A percentile compares a stretch with the other conserved stretches of the same genome.
Conservation (phyloP, 2,113 vertebrate genomes). For the Cygnus buccinator region DNA sequence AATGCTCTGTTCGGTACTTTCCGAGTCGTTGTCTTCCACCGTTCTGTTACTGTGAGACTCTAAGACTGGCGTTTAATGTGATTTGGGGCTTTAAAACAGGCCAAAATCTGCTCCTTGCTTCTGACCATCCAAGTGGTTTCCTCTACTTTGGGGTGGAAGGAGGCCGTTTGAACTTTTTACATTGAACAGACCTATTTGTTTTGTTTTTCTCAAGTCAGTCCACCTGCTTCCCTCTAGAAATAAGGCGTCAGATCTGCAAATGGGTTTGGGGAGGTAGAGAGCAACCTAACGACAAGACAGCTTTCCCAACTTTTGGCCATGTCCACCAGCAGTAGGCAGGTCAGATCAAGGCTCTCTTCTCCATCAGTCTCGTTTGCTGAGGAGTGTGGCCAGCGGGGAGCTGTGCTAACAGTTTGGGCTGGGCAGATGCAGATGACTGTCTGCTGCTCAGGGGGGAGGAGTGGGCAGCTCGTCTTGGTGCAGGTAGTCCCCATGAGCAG, state of each 20-base stretch:
- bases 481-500: neutral
- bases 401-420: neutral
- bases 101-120: neutral
- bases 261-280: neutral
- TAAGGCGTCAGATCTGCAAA: neutral
- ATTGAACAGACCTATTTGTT: neutral
- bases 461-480: neutral
- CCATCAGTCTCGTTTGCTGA: neutral
- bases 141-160: neutral
- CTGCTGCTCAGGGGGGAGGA: fast-evolving
- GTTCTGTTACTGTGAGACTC: neutral
- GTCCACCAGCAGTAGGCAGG: fast-evolving
- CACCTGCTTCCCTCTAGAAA: neutral
- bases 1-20: neutral
- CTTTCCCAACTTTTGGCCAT: neutral
- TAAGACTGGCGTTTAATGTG: neutral
- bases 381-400: neutral
- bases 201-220: neutral
- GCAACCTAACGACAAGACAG: fast-evolving
- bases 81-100: neutral
- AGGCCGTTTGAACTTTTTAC: neutral
- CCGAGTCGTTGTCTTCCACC: neutral
- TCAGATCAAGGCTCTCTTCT: neutral
- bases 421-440: neutral
- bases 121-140: neutral